Base-by-base conservation (phyloP, 2,113 vertebrate genomes). In the Scortum barcoo region DNA sequence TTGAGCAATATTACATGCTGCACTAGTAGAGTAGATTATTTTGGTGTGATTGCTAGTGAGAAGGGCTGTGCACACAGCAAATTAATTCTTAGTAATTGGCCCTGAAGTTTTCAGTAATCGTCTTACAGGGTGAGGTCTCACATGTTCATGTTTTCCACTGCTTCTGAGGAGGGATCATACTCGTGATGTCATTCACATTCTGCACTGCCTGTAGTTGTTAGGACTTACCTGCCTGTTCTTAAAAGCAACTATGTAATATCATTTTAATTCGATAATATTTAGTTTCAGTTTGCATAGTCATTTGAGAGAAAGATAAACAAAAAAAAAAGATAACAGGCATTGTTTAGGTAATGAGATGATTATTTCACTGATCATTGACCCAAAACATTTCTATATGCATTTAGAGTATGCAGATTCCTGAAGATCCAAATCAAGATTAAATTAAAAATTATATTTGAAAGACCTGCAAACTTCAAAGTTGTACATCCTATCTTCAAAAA, bases 91-190 rank as follows among this genome's bases (percentile, higher is more conserved):
- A 51, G 62, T 85, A 85, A 80, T 75, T 78, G 54, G 78, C 33
- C 11, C 71, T 24, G 16, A 17, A 72, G 70, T 30, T 3, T 75
- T 75, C 67, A 63, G 40, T 92, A 85, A 78, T 91, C 93, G 66
- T 68, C 86, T 88, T 89, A 93, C 0, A 20, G 70, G n/a, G 82
- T 88, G 86, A 88, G 5, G 28, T 48, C 74, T 94, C 88, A 92
- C 88, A 86, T 91, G 89, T 22, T 89, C 76, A 53, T 92, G 86
- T 92, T 93, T 87, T 83, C 48, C 61, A 61, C 68, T 54, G 20
- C 19, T 57, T 61, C 53, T 46, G 65, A 62, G 57, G 17, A 36
- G 17, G 1, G 17, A 26, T 67, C 26, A 76, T 6, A 30, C 14
- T 20, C 20, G 16, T 19, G 48, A 62, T 51, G 30, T 72, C 11